These are phyloP conservation scores for Bungarus multicinctus DNA, from an alignment of 2,113 vertebrate genomes.

Conservation along the genomic window DNA sequence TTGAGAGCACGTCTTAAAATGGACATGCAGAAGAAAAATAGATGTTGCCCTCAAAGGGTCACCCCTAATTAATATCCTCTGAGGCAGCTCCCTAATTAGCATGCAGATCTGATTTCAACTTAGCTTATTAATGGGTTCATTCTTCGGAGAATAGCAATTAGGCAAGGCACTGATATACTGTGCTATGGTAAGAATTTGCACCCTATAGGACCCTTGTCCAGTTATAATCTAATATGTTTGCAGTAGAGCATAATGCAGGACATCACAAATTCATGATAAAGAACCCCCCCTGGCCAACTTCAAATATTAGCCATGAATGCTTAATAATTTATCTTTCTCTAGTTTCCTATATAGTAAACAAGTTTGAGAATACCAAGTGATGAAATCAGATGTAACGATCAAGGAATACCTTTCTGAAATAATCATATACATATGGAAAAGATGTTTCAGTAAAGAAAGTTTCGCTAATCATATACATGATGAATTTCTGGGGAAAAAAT, in stretches of 20 bases:
- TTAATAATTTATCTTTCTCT: background rate
- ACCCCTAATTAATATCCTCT: conserved; percentile 75
- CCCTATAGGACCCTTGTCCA: conserved; percentile 11
- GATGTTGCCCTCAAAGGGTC: conserved; percentile 74
- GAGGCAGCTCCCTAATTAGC: conserved; percentile 68
- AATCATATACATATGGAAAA: background rate
- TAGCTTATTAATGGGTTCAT: conserved; percentile 66
- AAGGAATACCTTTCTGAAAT: background rate
- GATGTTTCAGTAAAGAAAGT: background rate
- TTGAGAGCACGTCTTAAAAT: conserved; percentile 47
- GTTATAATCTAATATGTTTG: conserved; percentile 24
- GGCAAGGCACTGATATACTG: conserved; percentile 53
- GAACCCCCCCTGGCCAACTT: background rate
- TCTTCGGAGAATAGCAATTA: conserved; percentile 62
- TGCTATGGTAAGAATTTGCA: conserved; percentile 48
- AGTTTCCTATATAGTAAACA: background rate
- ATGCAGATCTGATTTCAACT: conserved; percentile 65
- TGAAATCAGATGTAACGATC: background rate
- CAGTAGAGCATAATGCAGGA: conserved; percentile 9
- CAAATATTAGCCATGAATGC: background rate
- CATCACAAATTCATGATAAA: background rate
- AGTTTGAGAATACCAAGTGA: background rate
- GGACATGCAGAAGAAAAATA: conserved; percentile 61
- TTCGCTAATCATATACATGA: background rate
- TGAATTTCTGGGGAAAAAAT: background rate